Percentiles rank a stretch among this genome's conserved stretches.
These are phyloP conservation scores for Marcusenius ussheri DNA, from an alignment of 2,113 vertebrate genomes.

Conservation along the genomic window DNA sequence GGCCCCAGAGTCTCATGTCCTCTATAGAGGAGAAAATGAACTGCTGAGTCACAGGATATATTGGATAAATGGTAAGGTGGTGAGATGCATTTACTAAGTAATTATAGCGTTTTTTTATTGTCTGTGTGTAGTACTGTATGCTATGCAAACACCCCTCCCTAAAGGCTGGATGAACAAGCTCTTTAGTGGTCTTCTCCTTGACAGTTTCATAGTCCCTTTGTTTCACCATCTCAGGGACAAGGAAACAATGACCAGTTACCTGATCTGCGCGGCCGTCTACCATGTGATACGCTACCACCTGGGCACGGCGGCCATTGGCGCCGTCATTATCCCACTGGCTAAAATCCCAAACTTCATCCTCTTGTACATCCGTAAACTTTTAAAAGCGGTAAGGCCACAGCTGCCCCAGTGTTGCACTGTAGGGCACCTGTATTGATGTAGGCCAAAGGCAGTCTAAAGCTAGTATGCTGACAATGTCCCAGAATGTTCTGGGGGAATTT, in stretches of 20 bases:
- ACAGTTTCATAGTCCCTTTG: neutral
- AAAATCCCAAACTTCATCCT: conserved; percentile 94
- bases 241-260: too few relatives aligned
- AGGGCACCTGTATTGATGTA: too few relatives aligned
- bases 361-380: conserved; percentile 86
- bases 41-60: too few relatives aligned
- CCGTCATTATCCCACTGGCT: conserved; percentile 94
- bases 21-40: too few relatives aligned
- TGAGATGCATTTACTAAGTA: too few relatives aligned
- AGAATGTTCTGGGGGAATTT: neutral
- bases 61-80: too few relatives aligned
- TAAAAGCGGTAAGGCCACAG: conserved; percentile 77
- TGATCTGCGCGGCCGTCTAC: conserved; percentile 75
- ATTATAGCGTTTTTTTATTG: too few relatives aligned
- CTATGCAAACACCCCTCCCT: neutral
- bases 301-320: conserved; percentile 90
- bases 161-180: too few relatives aligned
- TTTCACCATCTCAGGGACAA: conserved; percentile 49
- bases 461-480: neutral
- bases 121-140: neutral
- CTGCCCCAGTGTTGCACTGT: neutral
- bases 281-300: conserved; percentile 86
- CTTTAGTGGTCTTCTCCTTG: neutral
- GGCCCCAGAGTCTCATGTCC: too few relatives aligned
- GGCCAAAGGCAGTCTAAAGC: neutral